Conservation (phyloP, 1,140 invertebrate species). For the Ceratoteleas bidentatus region DNA sequence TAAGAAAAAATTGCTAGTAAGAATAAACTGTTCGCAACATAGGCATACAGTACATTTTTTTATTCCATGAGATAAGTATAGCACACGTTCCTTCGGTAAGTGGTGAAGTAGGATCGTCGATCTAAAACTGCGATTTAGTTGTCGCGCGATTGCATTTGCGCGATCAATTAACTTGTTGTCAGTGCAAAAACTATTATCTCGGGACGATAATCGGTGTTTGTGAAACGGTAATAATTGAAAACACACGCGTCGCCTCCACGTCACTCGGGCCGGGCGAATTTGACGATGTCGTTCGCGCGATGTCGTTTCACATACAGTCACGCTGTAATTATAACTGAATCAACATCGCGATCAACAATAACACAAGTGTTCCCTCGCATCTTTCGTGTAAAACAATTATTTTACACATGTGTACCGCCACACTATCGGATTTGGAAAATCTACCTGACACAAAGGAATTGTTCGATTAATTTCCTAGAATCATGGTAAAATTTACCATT, state of each 20-base stretch:
- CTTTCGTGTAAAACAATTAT: no score
- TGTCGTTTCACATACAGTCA: neutral
- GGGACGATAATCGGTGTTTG: slow-evolving; percentile 33
- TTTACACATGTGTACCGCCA: no score
- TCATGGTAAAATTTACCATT: no score
- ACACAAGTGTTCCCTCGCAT: slow-evolving; percentile 9
- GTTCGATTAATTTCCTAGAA: no score
- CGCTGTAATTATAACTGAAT: slow-evolving; percentile 26
- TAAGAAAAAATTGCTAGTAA: no score
- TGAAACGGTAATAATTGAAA: slow-evolving; percentile 43
- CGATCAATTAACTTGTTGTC: slow-evolving; percentile 30
- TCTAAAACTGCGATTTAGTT: slow-evolving; percentile 10
- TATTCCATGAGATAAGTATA: no score
- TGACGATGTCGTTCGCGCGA: neutral
- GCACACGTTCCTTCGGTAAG: no score
- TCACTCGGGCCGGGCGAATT: neutral
- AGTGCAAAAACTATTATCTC: slow-evolving; percentile 41
- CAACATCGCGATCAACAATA: slow-evolving; percentile 27
- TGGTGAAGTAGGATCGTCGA: no score
- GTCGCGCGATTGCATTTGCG: neutral
- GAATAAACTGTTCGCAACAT: no score
- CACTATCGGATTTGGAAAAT: no score
- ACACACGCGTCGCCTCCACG: slow-evolving; percentile 5
- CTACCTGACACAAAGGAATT: no score
- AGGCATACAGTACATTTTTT: no score